These are phyloP conservation scores for Liasis olivaceus DNA, from an alignment of 2,797 vertebrate genomes.

Conservation along the genomic window DNA sequence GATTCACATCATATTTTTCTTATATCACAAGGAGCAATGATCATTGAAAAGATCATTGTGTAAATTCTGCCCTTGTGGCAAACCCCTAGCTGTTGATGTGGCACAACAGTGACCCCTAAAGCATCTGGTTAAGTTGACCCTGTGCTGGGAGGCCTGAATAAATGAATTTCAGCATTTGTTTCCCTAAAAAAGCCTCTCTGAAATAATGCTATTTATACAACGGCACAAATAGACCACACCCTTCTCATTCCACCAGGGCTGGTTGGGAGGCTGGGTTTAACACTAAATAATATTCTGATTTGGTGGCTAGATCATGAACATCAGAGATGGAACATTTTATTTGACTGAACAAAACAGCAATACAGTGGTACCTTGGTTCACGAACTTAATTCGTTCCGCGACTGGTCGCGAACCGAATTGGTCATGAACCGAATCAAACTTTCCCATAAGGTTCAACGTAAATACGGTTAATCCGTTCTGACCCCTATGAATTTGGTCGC, in stretches of 20 bases:
- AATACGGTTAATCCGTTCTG: too few relatives aligned
- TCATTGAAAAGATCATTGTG: not conserved
- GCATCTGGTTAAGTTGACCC: not conserved
- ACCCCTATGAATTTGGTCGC: too few relatives aligned
- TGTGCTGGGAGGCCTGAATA: not conserved
- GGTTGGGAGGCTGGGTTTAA: not conserved
- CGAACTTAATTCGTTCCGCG: too few relatives aligned
- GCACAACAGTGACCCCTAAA: not conserved
- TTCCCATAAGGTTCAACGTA: too few relatives aligned
- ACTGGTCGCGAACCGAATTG: too few relatives aligned
- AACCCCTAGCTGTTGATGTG: not conserved
- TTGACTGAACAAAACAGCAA: not conserved
- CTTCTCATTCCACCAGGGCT: not conserved
- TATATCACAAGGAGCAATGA: not conserved
- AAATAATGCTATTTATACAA: not conserved
- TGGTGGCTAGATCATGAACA: not conserved
- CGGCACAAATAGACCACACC: not conserved
- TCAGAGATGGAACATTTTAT: not conserved
- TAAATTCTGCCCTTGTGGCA: not conserved
- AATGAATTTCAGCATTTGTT: not conserved
- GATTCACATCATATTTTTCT: not conserved
- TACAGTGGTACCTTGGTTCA: too few relatives aligned
- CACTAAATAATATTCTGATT: not conserved
- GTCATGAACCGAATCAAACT: too few relatives aligned
- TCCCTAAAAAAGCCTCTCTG: not conserved